Conservation (phyloP, 2,113 vertebrate species). For the Zingel zingel region DNA sequence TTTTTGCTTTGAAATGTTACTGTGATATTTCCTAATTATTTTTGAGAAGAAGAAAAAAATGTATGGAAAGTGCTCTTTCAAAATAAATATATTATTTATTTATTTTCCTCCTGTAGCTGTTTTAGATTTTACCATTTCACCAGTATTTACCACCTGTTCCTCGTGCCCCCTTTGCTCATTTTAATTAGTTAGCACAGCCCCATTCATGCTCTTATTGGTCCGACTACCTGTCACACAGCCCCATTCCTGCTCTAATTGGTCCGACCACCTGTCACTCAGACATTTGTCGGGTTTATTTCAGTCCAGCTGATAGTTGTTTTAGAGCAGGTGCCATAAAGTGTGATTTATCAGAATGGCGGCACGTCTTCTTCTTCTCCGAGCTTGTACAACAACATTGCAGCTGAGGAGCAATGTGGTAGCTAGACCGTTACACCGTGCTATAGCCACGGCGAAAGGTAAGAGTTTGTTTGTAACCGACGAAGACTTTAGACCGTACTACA, state of each 20-base stretch:
- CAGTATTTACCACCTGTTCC: background rate
- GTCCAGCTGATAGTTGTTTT: conserved; percentile 2
- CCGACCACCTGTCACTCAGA: conserved; percentile 28
- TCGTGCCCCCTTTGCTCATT: background rate
- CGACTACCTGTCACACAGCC: conserved; percentile 4
- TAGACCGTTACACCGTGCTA: conserved; percentile 41
- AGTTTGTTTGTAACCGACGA: background rate
- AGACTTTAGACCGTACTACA: background rate
- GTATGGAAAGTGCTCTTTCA: too few relatives aligned
- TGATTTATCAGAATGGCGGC: conserved; percentile 69
- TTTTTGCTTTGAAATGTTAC: too few relatives aligned
- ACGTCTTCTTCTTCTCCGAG: conserved; percentile 72
- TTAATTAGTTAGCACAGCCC: conserved; percentile 11
- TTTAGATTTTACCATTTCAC: too few relatives aligned
- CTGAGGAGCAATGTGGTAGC: conserved; percentile 20
- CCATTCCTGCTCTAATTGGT: conserved; percentile 56
- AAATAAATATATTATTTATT: too few relatives aligned
- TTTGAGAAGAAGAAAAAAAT: too few relatives aligned
- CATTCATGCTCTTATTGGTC: conserved; percentile 56
- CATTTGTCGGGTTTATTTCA: conserved; percentile 31
- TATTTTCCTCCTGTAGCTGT: too few relatives aligned
- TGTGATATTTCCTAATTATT: too few relatives aligned
- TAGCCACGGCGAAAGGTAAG: conserved; percentile 64
- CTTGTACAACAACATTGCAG: conserved; percentile 37
- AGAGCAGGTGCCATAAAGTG: conserved; percentile 17